Evolutionary conservation across 1,140 invertebrate genomes (phyloP), one percentile per base, ranked within the genome.

Genomic region (Tetramorium simillimum): DNA sequence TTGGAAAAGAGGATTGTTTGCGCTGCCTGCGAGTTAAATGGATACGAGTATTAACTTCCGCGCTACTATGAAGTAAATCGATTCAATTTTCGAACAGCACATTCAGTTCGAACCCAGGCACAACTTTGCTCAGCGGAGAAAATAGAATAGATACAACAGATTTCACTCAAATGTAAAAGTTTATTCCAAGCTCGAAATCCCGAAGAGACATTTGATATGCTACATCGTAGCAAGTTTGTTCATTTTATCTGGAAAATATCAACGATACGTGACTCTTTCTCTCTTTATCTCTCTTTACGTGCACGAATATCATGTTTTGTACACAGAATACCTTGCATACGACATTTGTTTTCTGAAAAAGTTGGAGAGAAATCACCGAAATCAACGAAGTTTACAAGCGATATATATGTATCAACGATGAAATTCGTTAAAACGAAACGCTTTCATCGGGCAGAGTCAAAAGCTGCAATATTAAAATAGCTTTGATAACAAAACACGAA

Each of bases 1-100:
- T 84, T 75, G 80, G 69, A 49, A 84, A 73, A 84, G 80, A 75
- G 69, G n/a, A 75, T 84, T 84, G 56, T 84, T 84, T 75, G 53
- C 53, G 40, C 53, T 60, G 33, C 37, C 46, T 43, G 80, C 62
- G 69, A 84, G 80, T 75, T 60, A 60, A 75, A 84, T 37, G 80
- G 43, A 60, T 60, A 73, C 53, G 67, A 73, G 69, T 82, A 82
- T 82, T 82, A 82, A 82, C 80, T 73, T 73, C 40, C 40, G 53
- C 69, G 69, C 69, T 46, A 40, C 69, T 46, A 46, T 46, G 40
- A 84, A 73, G 53, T 73, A 14, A 60, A 84, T 49, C 40, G 69
- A 84, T 84, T 84, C 40, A 75, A 84, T 75, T 84, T 84, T 84
- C 40, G n/a, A 75, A 75, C 18, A 60, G 40, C 18, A 7, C 51